These are phyloP conservation scores for Elephas maximus DNA, from an alignment of 2,113 vertebrate species.

Conservation along the genomic window DNA sequence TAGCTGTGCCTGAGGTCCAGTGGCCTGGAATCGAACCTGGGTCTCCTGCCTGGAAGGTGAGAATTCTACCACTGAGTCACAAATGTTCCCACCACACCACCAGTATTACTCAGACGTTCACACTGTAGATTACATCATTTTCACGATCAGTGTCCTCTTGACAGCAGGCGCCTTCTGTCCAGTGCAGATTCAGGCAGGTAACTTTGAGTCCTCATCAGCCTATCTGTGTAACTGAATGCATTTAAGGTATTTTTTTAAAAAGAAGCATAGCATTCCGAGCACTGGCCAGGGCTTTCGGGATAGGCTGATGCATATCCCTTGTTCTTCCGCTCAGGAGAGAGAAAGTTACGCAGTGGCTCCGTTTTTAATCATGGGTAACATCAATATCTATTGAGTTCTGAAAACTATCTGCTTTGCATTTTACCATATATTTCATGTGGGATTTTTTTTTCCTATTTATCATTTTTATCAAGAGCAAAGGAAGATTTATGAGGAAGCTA, in stretches of 20 bases:
- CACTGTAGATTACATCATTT: neutral
- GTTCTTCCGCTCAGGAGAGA: neutral
- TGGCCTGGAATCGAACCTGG: neutral
- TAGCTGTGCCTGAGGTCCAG: neutral
- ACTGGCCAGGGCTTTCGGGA: neutral
- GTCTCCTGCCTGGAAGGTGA: neutral
- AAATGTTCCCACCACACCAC: too few species aligned
- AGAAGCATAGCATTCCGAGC: neutral
- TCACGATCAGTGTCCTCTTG: neutral
- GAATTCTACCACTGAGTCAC: neutral
- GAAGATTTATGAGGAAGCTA: neutral
- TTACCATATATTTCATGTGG: neutral
- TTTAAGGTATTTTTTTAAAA: neutral
- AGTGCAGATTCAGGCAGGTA: neutral
- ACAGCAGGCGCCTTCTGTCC: neutral
- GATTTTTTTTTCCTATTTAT: accelerated
- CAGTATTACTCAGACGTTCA: neutral
- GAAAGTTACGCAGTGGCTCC: neutral
- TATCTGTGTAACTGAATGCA: neutral
- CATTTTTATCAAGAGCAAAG: neutral
- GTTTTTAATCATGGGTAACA: neutral
- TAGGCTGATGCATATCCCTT: neutral
- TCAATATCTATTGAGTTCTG: neutral
- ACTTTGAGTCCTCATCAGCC: neutral
- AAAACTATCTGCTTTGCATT: neutral